Percentiles rank a stretch among this genome's conserved stretches.
phyloP scores from a whole-genome alignment of 37 sponge, comb jelly and placozoan species.

The Spongilla lacustris region DNA sequence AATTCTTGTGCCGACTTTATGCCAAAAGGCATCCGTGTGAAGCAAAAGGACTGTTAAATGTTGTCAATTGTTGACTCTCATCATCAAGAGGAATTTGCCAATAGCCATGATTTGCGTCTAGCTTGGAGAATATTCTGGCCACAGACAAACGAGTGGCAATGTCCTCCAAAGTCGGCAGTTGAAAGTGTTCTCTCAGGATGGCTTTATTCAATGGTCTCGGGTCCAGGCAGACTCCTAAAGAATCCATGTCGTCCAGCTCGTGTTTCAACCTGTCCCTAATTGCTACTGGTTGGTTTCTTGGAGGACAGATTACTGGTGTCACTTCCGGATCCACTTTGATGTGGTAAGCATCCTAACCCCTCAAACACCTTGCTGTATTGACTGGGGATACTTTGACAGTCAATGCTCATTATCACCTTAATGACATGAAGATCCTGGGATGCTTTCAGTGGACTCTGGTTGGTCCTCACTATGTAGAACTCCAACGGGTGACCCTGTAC shows the following conservation, averaged over 20 bases:
- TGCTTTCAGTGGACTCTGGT: too few species aligned
- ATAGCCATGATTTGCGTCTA: slow-evolving; percentile 52
- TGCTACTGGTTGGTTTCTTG: slow-evolving; percentile 49
- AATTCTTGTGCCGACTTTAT: slow-evolving; percentile 50
- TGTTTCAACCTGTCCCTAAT: slow-evolving; percentile 24
- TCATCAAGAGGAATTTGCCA: slow-evolving; percentile 59
- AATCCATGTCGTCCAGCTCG: slow-evolving; percentile 45
- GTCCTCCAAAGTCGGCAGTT: slow-evolving; percentile 52
- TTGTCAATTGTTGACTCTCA: slow-evolving; percentile 66
- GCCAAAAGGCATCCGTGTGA: slow-evolving; percentile 52
- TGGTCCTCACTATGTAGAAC: too few species aligned
- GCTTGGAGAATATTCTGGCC: slow-evolving; percentile 38
- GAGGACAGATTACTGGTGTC: slow-evolving; percentile 38
- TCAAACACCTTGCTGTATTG: too few species aligned
- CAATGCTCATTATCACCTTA: slow-evolving; percentile 12
- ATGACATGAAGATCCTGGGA: too few species aligned
- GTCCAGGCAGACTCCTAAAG: slow-evolving; percentile 47
- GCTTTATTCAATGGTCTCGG: slow-evolving; percentile 42
- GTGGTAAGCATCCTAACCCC: slow-evolving; percentile 49
- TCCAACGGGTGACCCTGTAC: too few species aligned
- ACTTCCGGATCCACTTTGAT: slow-evolving; percentile 36
- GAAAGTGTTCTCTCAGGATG: slow-evolving; percentile 23
- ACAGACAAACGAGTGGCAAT: slow-evolving; percentile 19
- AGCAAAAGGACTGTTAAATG: slow-evolving; percentile 24
- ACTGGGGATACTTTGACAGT: too few species aligned